These are phyloP conservation scores for Syngnathus floridae DNA, from an alignment of 2,113 vertebrate genomes.

Conservation along the genomic window DNA sequence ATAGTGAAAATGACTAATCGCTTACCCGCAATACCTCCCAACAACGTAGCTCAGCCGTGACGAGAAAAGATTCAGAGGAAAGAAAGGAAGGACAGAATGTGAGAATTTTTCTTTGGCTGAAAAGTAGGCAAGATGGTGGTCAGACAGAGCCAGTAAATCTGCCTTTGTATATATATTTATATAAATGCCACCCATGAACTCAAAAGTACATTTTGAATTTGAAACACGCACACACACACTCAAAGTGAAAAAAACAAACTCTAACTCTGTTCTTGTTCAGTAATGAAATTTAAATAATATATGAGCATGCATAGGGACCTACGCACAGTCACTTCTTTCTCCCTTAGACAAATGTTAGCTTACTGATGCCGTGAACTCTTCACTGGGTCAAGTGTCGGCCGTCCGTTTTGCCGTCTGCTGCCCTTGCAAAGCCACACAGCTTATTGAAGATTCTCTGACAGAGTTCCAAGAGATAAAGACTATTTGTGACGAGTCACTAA, in stretches of 20 bases:
- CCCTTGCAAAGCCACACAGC: neutral
- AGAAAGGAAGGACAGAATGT: conserved; percentile 9
- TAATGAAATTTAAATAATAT: neutral
- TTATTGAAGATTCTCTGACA: neutral
- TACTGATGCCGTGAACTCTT: neutral
- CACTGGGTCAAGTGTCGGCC: neutral
- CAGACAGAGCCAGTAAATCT: neutral
- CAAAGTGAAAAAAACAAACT: neutral
- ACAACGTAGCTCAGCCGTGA: conserved; percentile 46
- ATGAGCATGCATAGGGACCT: neutral
- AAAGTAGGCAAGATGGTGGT: conserved; percentile 32
- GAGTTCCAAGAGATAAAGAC: neutral
- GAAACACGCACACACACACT: neutral
- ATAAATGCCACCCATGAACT: neutral
- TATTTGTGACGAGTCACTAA: neutral
- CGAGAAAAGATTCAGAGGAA: conserved; percentile 48
- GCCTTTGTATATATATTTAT: neutral
- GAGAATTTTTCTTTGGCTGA: conserved; percentile 46
- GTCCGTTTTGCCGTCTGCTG: neutral
- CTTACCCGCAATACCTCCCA: conserved; percentile 60
- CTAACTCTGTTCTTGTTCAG: neutral
- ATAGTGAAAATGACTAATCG: conserved; percentile 73
- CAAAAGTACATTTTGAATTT: neutral
- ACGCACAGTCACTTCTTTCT: neutral
- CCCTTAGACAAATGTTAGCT: neutral